Evolutionary conservation across 2,888 invertebrate genomes (phyloP).

Genomic region (Melanostoma scalare): DNA sequence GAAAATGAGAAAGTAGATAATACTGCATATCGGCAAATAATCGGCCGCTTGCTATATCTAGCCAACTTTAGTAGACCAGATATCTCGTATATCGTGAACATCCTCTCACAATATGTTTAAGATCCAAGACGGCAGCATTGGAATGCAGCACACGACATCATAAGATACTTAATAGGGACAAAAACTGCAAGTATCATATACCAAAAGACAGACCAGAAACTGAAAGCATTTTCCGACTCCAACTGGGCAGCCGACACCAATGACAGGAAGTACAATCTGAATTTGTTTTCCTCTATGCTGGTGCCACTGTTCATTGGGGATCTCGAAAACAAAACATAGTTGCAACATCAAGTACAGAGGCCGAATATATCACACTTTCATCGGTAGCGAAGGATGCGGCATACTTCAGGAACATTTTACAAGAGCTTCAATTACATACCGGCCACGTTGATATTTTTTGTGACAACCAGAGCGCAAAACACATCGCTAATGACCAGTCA

Average conservation of each 20-base stretch:
- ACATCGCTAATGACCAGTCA: no score
- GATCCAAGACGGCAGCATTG: slow-evolving; percentile 36
- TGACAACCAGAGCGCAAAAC: no score
- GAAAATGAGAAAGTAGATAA: slow-evolving; percentile 36
- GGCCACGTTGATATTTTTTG: no score
- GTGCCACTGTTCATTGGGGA: no score
- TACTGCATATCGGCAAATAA: slow-evolving; percentile 27
- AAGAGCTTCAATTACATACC: no score
- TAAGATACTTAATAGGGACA: slow-evolving; percentile 26
- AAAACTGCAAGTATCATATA: slow-evolving; percentile 18
- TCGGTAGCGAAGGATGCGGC: no score
- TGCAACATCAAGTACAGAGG: no score
- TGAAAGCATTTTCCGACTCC: slow-evolving; percentile 23
- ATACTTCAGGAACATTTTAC: no score
- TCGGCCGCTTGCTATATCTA: slow-evolving; percentile 34
- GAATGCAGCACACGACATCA: slow-evolving; percentile 18
- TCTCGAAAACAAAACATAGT: no score
- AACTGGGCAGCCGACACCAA: slow-evolving; percentile 28
- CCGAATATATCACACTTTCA: no score
- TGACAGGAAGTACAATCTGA: background rate
- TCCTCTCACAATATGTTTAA: slow-evolving; percentile 24
- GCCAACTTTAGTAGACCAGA: slow-evolving; percentile 51
- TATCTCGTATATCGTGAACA: slow-evolving; percentile 37
- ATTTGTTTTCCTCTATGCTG: no score
- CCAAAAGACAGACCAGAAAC: slow-evolving; percentile 10